These are phyloP conservation scores for Temnothorax rugatulus DNA, from an alignment of 2,888 invertebrate species.

Conservation along the genomic window DNA sequence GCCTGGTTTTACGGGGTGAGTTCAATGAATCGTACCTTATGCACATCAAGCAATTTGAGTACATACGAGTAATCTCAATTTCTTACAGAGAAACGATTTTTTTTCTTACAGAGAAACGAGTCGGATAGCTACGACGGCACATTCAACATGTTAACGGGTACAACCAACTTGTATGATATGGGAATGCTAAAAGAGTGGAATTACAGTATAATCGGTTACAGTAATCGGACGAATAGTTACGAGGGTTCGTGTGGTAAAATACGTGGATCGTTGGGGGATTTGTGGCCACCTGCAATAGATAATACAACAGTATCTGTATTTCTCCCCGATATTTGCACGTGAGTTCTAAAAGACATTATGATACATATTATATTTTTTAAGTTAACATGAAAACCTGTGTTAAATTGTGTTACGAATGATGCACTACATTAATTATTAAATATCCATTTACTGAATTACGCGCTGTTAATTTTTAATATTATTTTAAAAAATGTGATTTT, in stretches of 20 bases:
- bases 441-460: slow-evolving; percentile 1
- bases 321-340: slow-evolving; percentile 93
- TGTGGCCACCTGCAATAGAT: slow-evolving; percentile 91
- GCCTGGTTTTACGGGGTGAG: slow-evolving; percentile 94
- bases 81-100: no score
- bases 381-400: not conserved
- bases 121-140: slow-evolving; percentile 92
- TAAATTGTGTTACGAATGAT: not conserved
- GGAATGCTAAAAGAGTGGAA: slow-evolving; percentile 93
- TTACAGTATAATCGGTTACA: no score
- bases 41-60: no score
- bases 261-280: slow-evolving; percentile 92
- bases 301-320: slow-evolving; percentile 90
- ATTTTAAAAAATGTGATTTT: not conserved
- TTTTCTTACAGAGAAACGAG: slow-evolving; percentile 89
- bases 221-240: slow-evolving; percentile 88
- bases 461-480: slow-evolving; percentile 11
- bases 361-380: not conserved
- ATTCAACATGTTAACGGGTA: slow-evolving; percentile 93
- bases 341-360: slow-evolving; percentile 80
- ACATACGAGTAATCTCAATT: slow-evolving; percentile 4
- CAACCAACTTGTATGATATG: slow-evolving; percentile 88
- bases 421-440: not conserved
- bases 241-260: slow-evolving; percentile 89
- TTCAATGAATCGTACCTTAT: slow-evolving; percentile 63